Base-by-base conservation (phyloP, 2,797 vertebrate genomes). In the Cyclopterus lumpus region DNA sequence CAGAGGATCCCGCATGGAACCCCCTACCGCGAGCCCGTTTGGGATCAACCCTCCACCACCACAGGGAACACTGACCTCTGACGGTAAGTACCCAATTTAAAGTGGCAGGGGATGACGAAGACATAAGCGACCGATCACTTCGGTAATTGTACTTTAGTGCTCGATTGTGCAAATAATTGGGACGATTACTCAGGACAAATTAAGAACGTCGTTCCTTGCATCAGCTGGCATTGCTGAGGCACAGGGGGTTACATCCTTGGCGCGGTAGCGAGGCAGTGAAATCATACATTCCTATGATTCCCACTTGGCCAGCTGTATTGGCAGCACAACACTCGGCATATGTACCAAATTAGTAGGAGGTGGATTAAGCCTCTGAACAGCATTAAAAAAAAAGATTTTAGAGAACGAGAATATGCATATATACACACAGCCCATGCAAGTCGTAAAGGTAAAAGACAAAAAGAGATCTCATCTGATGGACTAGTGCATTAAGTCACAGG, bases 1-100 rank as follows among this genome's bases (percentile, higher is more conserved):
- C 1, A 90, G 95, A 24, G 97, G 96, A 4, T 93, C 96, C 8
- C 93, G 95, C 65, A 91, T 91, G 88, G 95, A 95, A 18, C 82
- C 96, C 3, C 92, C 97, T 0, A 99, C 97, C 0, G 93, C 93
- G 63, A 96, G 95, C 57, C 97, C 98, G 6, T 93, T 97, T 82
- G 96, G 95, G 81, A 93, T 96, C 0, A 93, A 96, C n/a, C 96
- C 97, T 0, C 94, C 96, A 40, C 92, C 93, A 8, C 95, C 95
- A 3, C 94, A 94, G 77, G 95, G 94, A 81, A 98, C 96, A 3
- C 89, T 98, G 75, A 97, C 96, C 60, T 94, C 97, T 6, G 97
- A 98, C 71, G 98, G 98, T 96, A 94, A 81, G 95, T 77, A 79
- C 30, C 9, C 5, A 51, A 65, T 67, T 69, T 6, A 48, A 58